Conservation (phyloP, 2,888 invertebrate species). For the Pterostichus niger region DNA sequence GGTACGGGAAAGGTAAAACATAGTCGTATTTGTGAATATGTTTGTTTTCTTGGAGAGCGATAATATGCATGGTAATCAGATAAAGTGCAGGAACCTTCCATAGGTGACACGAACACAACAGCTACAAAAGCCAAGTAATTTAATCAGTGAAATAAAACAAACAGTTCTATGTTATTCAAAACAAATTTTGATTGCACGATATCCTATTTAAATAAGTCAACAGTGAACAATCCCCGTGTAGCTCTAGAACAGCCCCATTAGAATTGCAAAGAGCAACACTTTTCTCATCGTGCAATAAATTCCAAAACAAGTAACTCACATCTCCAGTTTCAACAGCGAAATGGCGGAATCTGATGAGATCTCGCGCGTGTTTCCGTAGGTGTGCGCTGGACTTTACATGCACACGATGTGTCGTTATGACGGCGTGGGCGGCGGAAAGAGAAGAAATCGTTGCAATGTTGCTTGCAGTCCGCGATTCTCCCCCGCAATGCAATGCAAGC, state of each 20-base stretch:
- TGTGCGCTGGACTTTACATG: background rate
- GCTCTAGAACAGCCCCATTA: conserved; percentile 23
- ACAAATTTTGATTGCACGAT: conserved; percentile 53
- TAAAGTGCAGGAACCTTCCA: conserved; percentile 12
- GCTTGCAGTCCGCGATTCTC: background rate
- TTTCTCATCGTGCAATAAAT: conserved; percentile 45
- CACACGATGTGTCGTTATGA: conserved; percentile 16
- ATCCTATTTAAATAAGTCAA: conserved; percentile 50
- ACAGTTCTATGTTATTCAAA: conserved; percentile 40
- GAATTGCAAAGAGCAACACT: conserved; percentile 55
- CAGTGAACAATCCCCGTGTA: conserved; percentile 41
- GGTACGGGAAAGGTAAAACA: conserved; percentile 4
- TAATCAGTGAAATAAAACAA: conserved; percentile 44
- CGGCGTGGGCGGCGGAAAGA: conserved; percentile 7
- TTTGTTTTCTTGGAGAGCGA: conserved; percentile 16
- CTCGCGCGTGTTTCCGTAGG: conserved; percentile 12
- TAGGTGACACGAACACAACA: conserved; percentile 39
- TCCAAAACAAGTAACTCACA: conserved; percentile 48
- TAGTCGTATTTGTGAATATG: conserved; percentile 1
- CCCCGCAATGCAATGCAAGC: conserved; percentile 28
- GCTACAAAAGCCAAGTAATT: conserved; percentile 20
- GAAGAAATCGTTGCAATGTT: background rate
- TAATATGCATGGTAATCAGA: conserved; percentile 46
- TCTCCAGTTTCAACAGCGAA: background rate
- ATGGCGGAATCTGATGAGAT: conserved; percentile 31